A percentile compares a stretch with the other conserved stretches of the same genome.
Conservation (phyloP, 2,888 invertebrate genomes). For the Onthophagus sagittarius region DNA sequence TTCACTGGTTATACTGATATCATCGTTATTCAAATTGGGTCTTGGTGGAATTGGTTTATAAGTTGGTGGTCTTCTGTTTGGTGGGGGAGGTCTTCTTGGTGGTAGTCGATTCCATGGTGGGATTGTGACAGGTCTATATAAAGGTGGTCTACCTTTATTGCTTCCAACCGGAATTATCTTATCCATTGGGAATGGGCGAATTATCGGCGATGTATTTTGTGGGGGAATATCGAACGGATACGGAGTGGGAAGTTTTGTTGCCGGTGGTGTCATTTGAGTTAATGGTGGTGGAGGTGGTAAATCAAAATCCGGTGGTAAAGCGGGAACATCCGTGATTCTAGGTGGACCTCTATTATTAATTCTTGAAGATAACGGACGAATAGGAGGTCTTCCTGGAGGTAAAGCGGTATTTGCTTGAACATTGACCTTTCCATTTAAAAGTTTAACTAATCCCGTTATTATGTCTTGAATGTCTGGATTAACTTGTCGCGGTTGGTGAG, state of each 20-base stretch:
- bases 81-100: constrained; percentile 49
- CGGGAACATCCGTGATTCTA: constrained; percentile 73
- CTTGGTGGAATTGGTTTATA: constrained; percentile 57
- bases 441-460: constrained; percentile 82
- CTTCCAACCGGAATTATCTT: constrained; percentile 54
- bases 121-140: constrained; percentile 52
- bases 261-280: constrained; percentile 49
- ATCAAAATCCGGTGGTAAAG: constrained; percentile 66
- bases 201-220: constrained; percentile 52
- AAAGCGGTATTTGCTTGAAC: constrained; percentile 72
- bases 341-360: constrained; percentile 91
- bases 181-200: constrained; percentile 19
- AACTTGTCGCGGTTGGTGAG: constrained; percentile 55
- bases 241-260: constrained; percentile 60
- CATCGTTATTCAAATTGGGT: background rate
- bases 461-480: constrained; percentile 85
- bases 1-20: constrained; percentile 42
- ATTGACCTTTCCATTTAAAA: constrained; percentile 84
- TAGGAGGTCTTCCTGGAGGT: constrained; percentile 52
- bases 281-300: constrained; percentile 50
- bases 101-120: constrained; percentile 66
- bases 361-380: constrained; percentile 67
- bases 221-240: constrained; percentile 75
- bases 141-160: constrained; percentile 51
- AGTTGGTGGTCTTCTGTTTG: constrained; percentile 55